These are phyloP conservation scores for Crocuta crocuta DNA, from an alignment of 2,113 vertebrate species.

Conservation along the genomic window DNA sequence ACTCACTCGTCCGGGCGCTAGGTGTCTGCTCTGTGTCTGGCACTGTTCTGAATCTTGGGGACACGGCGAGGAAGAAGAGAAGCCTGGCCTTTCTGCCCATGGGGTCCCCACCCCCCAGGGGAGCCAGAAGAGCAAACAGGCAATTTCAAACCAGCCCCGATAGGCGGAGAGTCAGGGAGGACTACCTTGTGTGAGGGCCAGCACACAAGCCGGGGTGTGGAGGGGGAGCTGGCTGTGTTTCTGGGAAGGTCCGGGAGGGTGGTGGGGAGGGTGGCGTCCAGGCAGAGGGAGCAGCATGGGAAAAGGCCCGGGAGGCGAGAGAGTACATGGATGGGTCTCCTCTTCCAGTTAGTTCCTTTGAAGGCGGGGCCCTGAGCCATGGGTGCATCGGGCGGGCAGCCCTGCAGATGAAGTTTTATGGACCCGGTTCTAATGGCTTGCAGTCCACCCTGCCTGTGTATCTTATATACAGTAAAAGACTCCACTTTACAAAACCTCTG, in stretches of 20 bases:
- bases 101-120: not conserved
- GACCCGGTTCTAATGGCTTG: not conserved
- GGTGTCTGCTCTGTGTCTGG: not conserved
- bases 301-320: not conserved
- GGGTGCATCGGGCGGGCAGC: fast-evolving
- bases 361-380: fast-evolving
- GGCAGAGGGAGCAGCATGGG: not conserved
- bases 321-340: fast-evolving
- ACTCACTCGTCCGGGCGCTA: fast-evolving
- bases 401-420: not conserved
- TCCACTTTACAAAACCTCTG: not conserved
- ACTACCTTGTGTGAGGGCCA: not conserved
- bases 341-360: not conserved
- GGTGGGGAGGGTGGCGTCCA: not conserved
- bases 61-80: not conserved
- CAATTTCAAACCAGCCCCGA: not conserved
- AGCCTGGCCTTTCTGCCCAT: fast-evolving
- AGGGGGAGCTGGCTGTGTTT: not conserved
- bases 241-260: not conserved
- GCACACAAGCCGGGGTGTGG: not conserved
- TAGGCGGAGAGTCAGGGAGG: not conserved
- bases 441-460: fast-evolving
- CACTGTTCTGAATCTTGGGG: not conserved
- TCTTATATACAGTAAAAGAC: not conserved
- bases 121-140: not conserved